A percentile compares a stretch with the other conserved stretches of the same genome.
These are phyloP conservation scores for Naja naja DNA, from an alignment of 2,113 vertebrate genomes.

Conservation along the genomic window DNA sequence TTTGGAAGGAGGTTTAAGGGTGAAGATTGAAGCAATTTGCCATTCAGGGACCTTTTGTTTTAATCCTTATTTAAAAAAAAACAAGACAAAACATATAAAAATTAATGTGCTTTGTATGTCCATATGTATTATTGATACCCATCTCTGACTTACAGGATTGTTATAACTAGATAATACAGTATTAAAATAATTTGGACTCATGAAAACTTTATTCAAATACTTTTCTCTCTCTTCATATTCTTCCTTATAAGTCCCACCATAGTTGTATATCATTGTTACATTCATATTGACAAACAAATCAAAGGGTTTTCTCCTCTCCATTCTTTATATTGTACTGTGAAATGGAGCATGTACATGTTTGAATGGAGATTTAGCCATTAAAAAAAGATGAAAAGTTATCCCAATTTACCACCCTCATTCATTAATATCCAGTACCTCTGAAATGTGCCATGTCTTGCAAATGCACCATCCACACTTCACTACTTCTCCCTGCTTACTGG, in stretches of 20 bases:
- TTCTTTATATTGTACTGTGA: not conserved
- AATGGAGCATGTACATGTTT: not conserved
- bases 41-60: not conserved
- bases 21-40: not conserved
- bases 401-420: conserved; percentile 76
- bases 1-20: not conserved
- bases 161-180: not conserved
- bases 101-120: not conserved
- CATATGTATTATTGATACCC: not conserved
- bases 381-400: conserved; percentile 69
- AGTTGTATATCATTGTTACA: not conserved
- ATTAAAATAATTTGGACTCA: not conserved
- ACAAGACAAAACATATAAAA: not conserved
- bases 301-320: not conserved
- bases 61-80: not conserved
- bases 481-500: conserved; percentile 39
- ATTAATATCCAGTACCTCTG: conserved; percentile 68
- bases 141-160: not conserved
- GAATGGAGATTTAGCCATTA: not conserved
- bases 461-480: conserved; percentile 53
- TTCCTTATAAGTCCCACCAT: not conserved
- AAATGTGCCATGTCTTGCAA: conserved; percentile 19
- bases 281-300: not conserved
- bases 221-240: not conserved
- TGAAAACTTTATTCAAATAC: not conserved